A percentile compares a stretch with the other conserved stretches of the same genome.
These are phyloP conservation scores for Onychomys arenicola DNA, from an alignment of 2,797 vertebrate genomes.

Conservation along the genomic window DNA sequence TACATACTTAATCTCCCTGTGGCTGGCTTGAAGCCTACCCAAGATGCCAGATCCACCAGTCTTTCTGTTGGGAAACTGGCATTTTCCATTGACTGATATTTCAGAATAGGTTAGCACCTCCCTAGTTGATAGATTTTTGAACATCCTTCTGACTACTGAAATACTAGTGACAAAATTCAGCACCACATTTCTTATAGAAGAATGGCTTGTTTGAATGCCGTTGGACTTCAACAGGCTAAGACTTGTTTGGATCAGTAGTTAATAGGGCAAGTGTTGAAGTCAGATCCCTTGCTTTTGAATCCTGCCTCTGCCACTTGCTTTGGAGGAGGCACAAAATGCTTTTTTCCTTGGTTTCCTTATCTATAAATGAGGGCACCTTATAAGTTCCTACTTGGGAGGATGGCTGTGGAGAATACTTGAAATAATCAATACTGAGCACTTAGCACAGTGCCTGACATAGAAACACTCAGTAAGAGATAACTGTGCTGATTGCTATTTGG, in stretches of 20 bases:
- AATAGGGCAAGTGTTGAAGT: fast-evolving
- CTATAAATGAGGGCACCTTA: neutral
- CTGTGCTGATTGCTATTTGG: neutral
- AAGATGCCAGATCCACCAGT: too few relatives aligned
- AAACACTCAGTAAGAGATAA: neutral
- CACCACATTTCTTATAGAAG: neutral
- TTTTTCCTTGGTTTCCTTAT: neutral
- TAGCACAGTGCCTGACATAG: neutral
- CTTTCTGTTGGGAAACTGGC: neutral
- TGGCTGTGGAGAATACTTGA: neutral
- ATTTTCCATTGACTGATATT: neutral
- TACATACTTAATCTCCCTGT: neutral
- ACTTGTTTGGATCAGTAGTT: neutral
- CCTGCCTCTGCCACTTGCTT: neutral
- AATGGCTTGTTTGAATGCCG: neutral
- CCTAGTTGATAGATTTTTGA: neutral
- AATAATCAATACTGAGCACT: neutral
- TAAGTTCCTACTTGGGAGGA: neutral
- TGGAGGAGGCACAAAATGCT: neutral
- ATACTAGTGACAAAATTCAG: neutral
- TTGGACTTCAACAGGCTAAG: too few relatives aligned
- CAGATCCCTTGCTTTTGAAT: neutral
- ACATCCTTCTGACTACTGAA: neutral
- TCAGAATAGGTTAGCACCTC: neutral
- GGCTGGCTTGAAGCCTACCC: fast-evolving